Evolutionary conservation across 2,797 vertebrate genomes (phyloP), one percentile per base, ranked within the genome.

Genomic region (Bucorvus abyssinicus): DNA sequence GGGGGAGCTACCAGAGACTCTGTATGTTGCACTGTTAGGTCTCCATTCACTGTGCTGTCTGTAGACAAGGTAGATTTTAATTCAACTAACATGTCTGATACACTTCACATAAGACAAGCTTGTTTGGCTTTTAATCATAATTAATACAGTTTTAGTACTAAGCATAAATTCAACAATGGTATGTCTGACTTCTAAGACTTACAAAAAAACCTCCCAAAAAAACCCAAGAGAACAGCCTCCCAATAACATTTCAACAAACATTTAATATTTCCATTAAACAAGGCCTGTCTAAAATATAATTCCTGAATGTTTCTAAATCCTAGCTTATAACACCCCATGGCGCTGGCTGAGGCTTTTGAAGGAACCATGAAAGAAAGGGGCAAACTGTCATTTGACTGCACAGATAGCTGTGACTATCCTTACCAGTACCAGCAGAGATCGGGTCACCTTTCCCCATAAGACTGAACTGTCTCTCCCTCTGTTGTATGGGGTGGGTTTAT

Each of bases 401-500:
- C 29, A 52, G 36, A n/a, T 20, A 63, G n/a, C 71, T 40, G 8
- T 38, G 50, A n/a, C 23, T 49, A 30, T 32, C 52, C 3, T 57
- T 36, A 49, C 11, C 22, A 26, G 8, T 38, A 6, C 16, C 22
- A 49, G 22, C 12, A 50, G 40, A 56, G 15, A 64, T 20, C 60
- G 85, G 40, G 34, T 74, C 42, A 7, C 14, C 21, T 60, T 80
- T 14, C 20, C 18, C 9, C 15, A 4, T 3, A 36, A 23, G 50
- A 6, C 40, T 29, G 53, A 64, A 26, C 45, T 26, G 26, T 22
- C 20, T 61, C 49, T 87, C 34, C 10, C 14, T 44, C 12, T 64
- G 6, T 40, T 0, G 0, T 11, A 27, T 0, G 2, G 5, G 3
- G 10, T 42, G 23, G 26, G 26, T 22, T 93, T 45, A 60, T 49